Conservation (phyloP, 1,140 invertebrate species). For the Drusus annulatus region DNA sequence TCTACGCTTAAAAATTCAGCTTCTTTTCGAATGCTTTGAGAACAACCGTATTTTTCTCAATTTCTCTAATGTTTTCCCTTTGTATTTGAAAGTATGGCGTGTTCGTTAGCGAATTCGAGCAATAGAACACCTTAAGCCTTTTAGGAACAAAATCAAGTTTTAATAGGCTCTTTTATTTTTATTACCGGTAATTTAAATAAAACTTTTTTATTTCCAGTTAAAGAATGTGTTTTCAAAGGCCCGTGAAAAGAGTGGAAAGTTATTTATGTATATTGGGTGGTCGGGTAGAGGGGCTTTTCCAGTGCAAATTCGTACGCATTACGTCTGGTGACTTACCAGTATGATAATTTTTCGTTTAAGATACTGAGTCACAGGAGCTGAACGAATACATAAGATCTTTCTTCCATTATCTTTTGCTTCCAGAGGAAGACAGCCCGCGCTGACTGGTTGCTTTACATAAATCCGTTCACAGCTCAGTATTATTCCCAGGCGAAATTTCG, state of each 20-base stretch:
- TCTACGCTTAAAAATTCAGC: conserved; percentile 34
- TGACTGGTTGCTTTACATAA: conserved; percentile 48
- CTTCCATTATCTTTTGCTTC: conserved; percentile 22
- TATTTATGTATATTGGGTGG: neutral
- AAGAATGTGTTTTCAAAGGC: conserved; percentile 2
- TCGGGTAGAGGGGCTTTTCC: too few relatives aligned
- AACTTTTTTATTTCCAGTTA: conserved; percentile 29
- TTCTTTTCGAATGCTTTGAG: conserved; percentile 25
- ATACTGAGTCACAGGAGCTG: neutral
- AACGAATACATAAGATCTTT: conserved; percentile 4
- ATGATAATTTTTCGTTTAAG: conserved; percentile 15
- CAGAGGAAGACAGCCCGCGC: conserved; percentile 1
- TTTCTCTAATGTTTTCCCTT: conserved; percentile 35
- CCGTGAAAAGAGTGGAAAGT: neutral
- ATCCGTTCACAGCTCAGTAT: conserved; percentile 50
- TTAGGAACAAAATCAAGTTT: conserved; percentile 29
- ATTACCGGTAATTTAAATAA: conserved; percentile 29
- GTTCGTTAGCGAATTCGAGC: conserved; percentile 40
- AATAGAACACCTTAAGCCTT: conserved; percentile 29
- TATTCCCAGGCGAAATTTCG: conserved; percentile 46
- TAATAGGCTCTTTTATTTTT: conserved; percentile 34
- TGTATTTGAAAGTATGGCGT: conserved; percentile 9
- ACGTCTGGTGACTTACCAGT: neutral
- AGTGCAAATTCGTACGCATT: neutral
- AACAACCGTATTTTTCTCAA: conserved; percentile 37